These are phyloP conservation scores for Platalea minor DNA, from an alignment of 2,797 vertebrate species.

Conservation along the genomic window DNA sequence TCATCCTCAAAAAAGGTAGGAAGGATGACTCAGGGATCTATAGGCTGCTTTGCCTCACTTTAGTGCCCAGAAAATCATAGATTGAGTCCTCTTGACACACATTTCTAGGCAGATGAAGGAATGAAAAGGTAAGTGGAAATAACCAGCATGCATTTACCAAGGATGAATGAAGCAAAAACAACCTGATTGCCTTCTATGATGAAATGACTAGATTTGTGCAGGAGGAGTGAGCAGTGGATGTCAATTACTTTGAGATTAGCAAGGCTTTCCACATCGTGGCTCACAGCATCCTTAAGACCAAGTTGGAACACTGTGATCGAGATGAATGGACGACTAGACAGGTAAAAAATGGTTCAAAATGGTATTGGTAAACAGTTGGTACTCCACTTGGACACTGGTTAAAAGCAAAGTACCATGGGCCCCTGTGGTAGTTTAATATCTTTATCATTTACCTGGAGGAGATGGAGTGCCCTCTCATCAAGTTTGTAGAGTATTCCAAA, in stretches of 20 bases:
- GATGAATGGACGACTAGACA: neutral
- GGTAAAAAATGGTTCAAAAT: neutral
- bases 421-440: neutral
- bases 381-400: neutral
- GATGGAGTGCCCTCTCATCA: neutral
- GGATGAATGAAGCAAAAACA: neutral
- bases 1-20: neutral
- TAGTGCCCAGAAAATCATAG: neutral
- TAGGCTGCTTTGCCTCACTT: neutral
- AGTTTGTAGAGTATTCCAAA: neutral
- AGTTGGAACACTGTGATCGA: neutral
- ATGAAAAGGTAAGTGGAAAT: neutral
- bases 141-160: neutral
- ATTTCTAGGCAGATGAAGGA: neutral
- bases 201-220: neutral
- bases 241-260: neutral
- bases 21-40: neutral
- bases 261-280: neutral
- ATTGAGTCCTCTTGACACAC: neutral
- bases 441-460: neutral
- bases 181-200: neutral
- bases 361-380: neutral
- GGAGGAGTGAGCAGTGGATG: neutral
- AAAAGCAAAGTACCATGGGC: neutral
- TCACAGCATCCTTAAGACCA: neutral